Conservation (phyloP, 2,797 vertebrate species). For the Lindbergichthys nudifrons region DNA sequence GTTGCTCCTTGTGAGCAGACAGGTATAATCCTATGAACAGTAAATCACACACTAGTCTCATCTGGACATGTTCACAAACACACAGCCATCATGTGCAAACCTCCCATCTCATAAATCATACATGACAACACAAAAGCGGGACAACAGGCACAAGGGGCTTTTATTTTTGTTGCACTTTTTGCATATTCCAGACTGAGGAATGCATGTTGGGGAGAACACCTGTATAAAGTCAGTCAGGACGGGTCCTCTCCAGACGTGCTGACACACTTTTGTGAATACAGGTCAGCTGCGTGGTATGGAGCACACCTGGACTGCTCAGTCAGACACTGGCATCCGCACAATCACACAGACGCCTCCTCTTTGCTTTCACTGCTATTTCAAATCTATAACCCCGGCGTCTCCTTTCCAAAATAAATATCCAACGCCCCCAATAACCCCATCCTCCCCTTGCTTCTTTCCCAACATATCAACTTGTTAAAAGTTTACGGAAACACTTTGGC, state of each 20-base stretch:
- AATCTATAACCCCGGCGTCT: conserved; percentile 33
- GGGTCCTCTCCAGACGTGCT: conserved; percentile 64
- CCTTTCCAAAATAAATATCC: conserved; percentile 39
- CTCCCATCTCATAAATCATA: conserved; percentile 65
- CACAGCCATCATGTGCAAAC: conserved; percentile 25
- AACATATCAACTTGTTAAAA: conserved; percentile 26
- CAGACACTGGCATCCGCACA: conserved; percentile 21
- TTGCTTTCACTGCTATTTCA: conserved; percentile 15
- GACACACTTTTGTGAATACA: conserved; percentile 77
- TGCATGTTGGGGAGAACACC: conserved; percentile 68
- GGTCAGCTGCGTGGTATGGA: conserved; percentile 63
- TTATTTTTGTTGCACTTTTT: conserved; percentile 27
- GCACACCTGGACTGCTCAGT: conserved; percentile 79
- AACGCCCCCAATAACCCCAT: not conserved
- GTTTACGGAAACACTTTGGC: conserved; percentile 44
- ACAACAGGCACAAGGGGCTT: conserved; percentile 39
- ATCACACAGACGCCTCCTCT: conserved; percentile 33
- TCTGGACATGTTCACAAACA: conserved; percentile 50
- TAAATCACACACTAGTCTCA: conserved; percentile 51
- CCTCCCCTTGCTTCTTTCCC: conserved; percentile 1
- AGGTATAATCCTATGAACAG: conserved; percentile 42
- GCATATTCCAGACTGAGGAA: conserved; percentile 62
- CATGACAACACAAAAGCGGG: conserved; percentile 41
- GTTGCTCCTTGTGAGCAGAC: conserved; percentile 19
- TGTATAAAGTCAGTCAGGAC: conserved; percentile 57